A percentile compares a stretch with the other conserved stretches of the same genome.
These are phyloP conservation scores for Drosophila putrida DNA, from an alignment of 2,888 invertebrate genomes.

Conservation along the genomic window DNA sequence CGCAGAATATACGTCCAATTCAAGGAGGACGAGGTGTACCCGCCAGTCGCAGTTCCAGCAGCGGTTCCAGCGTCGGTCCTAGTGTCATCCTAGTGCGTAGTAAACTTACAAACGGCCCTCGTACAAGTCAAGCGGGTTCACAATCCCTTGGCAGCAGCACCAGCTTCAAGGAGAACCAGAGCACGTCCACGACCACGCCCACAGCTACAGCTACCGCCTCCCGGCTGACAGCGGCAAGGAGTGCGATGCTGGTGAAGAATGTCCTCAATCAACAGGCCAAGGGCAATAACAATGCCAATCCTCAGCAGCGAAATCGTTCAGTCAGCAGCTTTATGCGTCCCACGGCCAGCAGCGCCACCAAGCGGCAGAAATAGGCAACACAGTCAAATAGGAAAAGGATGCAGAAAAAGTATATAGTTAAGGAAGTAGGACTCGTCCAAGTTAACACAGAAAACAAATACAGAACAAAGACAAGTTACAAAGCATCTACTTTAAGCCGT, in stretches of 20 bases:
- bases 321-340: slow-evolving; percentile 93
- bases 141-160: slow-evolving; percentile 79
- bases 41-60: slow-evolving; percentile 87
- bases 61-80: slow-evolving; percentile 87
- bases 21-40: slow-evolving; percentile 84
- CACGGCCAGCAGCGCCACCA: slow-evolving; percentile 93
- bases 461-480: slow-evolving; percentile 58
- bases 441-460: slow-evolving; percentile 47
- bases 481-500: slow-evolving; percentile 71
- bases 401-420: slow-evolving; percentile 2
- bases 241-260: slow-evolving; percentile 80
- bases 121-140: slow-evolving; percentile 18
- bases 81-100: slow-evolving; percentile 81
- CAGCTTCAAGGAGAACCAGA: slow-evolving; percentile 86
- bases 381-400: slow-evolving; percentile 1
- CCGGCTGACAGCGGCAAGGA: slow-evolving; percentile 74
- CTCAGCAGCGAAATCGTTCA: slow-evolving; percentile 71
- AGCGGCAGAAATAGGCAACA: slow-evolving; percentile 85
- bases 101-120: slow-evolving; percentile 48
- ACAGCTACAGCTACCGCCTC: slow-evolving; percentile 41
- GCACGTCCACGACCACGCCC: slow-evolving; percentile 22
- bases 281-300: slow-evolving; percentile 40
- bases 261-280: slow-evolving; percentile 70
- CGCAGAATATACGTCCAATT: slow-evolving; percentile 85
- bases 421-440: slow-evolving; percentile 59